Evolutionary conservation across 2,888 invertebrate genomes (phyloP), one percentile per base, ranked within the genome.

Genomic region (Aproaerema taeniolella): DNA sequence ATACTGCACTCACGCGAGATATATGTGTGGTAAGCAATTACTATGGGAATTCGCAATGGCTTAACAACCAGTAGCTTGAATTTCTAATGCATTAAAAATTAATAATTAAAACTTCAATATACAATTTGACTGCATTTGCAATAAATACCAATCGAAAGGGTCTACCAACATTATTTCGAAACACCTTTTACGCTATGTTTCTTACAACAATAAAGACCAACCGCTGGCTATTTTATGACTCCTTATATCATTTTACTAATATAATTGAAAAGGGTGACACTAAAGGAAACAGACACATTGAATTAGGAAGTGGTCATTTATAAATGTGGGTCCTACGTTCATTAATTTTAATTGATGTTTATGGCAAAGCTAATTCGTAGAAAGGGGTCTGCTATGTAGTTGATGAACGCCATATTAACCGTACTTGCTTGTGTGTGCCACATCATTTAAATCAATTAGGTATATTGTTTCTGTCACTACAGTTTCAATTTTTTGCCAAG

Each of bases 331-430:
- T 51, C 60, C 49, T 35, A 38, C 40, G 45, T 59, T 65, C 54
- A 68, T 79, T 72, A 64, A 61, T 66, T 58, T 70, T 72, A 77
- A 80, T 80, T 78, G 68, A 58, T 49, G 61, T 70, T 73, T 67
- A 78, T 70, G 62, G 61, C 49, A 44, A 47, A 46, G 50, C 58
- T 66, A 53, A 67, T 72, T 70, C 50, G 51, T 55, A 54, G 60
- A 47, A 53, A 51, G 44, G 38, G 51, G 41, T 43, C 31, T 17
- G 39, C 43, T 47, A 52, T 30, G 29, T 17, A 24, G 26, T 9
- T 9, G 26, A 26, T 26, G 4, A 20, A 7, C n/a, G n/a, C n/a
- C n/a, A n/a, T n/a, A n/a, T n/a, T n/a, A n/a, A n/a, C n/a, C n/a
- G n/a, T n/a, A n/a, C n/a, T n/a, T n/a, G n/a, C n/a, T n/a, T n/a